Base-by-base conservation (phyloP, 1,140 invertebrate genomes). In the Diorhabda sublineata region DNA sequence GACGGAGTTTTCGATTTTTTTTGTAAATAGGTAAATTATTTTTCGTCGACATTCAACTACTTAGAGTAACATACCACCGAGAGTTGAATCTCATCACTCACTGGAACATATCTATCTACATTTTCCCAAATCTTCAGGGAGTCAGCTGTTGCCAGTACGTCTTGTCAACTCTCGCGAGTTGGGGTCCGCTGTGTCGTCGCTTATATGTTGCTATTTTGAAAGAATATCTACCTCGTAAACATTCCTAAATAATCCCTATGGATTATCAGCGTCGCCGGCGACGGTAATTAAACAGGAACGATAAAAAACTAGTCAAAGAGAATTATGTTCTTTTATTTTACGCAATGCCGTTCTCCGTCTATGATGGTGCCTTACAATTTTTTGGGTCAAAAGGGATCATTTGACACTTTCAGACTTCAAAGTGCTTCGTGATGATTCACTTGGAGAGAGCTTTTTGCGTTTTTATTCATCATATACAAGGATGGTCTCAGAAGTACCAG, bases 111-210 rank as follows among this genome's bases (percentile, higher is more conserved):
- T 42, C 42, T 57, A 6, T 57, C 41, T 9, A 56, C 42, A 8
- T 52, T 52, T 52, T 52, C 26, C 47, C 47, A 42, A 58, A 4
- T 45, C 52, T 58, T 42, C 64, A 58, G 41, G n/a, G n/a, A 8
- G n/a, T 64, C 69, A 70, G 69, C 69, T 70, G 69, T 70, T 70
- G 65, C 59, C 60, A 64, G 69, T 70, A 67, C 61, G 66, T 70
- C 69, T 70, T 70, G 42, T 44, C 43, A 63, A 41, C 47, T 52
- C 47, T 52, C 47, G 47, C 3, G 47, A 52, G 47, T 8, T 3
- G 47, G 47, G 47, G 2, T n/a, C 6, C 47, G 47, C 47, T 57
- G 47, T 44, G 60, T 61, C 56, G 65, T 66, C 44, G 59, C 42
- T 43, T 61, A 56, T 44, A 58, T 45, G 42, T 45, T 56, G 63